phyloP scores from a whole-genome alignment of 2,888 invertebrate species.

The Eupithecia dodoneata region DNA sequence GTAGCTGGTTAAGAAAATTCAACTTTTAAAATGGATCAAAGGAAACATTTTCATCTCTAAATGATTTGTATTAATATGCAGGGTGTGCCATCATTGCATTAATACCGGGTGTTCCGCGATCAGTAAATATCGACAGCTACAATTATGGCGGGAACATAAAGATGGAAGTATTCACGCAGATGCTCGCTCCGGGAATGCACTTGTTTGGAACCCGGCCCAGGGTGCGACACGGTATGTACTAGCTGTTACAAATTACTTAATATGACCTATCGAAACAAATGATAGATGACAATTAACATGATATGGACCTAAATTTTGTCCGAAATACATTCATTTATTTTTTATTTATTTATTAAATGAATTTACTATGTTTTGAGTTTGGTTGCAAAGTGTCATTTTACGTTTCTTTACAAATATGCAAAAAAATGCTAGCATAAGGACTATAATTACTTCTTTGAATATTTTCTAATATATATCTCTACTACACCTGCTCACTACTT shows the following conservation, averaged over 20 bases:
- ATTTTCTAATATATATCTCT: too few species aligned
- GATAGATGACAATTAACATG: too few species aligned
- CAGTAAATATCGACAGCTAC: constrained; percentile 29
- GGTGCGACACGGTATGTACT: constrained; percentile 45
- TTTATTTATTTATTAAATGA: too few species aligned
- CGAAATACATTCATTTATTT: too few species aligned
- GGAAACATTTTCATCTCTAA: neutral
- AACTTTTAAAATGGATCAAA: neutral
- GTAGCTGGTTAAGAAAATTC: neutral
- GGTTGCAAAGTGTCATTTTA: neutral
- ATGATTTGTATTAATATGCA: neutral
- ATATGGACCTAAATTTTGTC: too few species aligned
- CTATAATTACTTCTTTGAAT: neutral
- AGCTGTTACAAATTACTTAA: constrained; percentile 12
- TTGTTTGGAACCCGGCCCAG: constrained; percentile 47
- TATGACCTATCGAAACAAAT: neutral
- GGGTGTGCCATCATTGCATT: neutral
- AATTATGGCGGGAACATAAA: constrained; percentile 47
- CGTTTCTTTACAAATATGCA: neutral
- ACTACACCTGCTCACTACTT: neutral
- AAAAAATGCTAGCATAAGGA: neutral
- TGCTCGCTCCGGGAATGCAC: constrained; percentile 57
- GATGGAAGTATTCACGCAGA: constrained; percentile 50
- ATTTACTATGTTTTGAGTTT: neutral
- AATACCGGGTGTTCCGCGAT: constrained; percentile 4